Base-by-base conservation (phyloP, 2,797 vertebrate genomes). In the Mionectes olivaceus region DNA sequence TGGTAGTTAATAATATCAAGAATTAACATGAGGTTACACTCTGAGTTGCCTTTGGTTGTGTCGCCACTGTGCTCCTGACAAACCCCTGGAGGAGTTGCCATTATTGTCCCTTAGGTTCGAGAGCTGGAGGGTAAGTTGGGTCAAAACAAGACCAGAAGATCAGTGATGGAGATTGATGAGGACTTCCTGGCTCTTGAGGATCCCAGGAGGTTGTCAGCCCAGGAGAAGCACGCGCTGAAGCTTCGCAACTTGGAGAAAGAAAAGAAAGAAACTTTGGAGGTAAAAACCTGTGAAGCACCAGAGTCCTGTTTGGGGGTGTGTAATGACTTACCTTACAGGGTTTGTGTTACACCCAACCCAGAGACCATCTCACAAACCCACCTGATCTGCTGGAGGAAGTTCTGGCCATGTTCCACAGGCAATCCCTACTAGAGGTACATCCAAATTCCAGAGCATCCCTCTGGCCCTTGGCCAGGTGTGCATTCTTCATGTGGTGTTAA, bases 121-220 rank as follows among this genome's bases (percentile, higher is more conserved):
- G 99, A 99, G 43, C 98, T 99, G 52, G 99, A 99, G 97, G 98
- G 97, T 91, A 99, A 99, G 90, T 37, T 99, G 96, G 97, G 94
- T 41, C 98, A 97, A 33, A 94, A 89, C 10, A 98, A 71, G 89
- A 98, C 93, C 86, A 98, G 95, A 76, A 18, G 56, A 6, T 97
- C 97, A 14, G 84, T 96, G 32, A 84, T 87, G 19, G 94, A 96
- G 46, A 24, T 47, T 21, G 96, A 98, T 32, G 98, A 98, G 10
- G 98, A 98, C 44, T 74, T 96, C 43, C 47, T 97, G 39, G 74
- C 91, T 5, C 37, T 83, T 14, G 69, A 93, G n/a, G 94, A 96
- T 46, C 43, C 95, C 10, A 98, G 93, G 95, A 99, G 98, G 95
- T 89, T 96, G 46, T 97, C 98, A 2, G 92, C 93, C 33, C 98